Conservation (phyloP, 2,888 invertebrate genomes). For the Blastobasis lacticolella region DNA sequence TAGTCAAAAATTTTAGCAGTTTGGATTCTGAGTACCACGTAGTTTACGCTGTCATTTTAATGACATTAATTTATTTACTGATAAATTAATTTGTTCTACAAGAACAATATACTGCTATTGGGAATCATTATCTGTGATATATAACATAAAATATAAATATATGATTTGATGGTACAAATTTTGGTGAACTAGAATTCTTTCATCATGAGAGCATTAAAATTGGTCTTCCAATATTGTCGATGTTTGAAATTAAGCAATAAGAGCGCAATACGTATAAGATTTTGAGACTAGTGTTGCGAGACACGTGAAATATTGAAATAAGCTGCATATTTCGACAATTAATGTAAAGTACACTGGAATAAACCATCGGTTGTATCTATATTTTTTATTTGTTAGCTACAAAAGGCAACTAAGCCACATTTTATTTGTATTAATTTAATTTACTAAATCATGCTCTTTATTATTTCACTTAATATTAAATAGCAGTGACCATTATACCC, state of each 20-base stretch:
- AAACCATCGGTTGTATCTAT: no score
- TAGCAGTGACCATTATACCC: background rate
- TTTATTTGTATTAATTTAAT: no score
- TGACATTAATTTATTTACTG: background rate
- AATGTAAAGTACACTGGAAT: no score
- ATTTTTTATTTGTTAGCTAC: no score
- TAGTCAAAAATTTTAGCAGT: slow-evolving; percentile 32
- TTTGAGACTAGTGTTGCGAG: no score
- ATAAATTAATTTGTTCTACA: background rate
- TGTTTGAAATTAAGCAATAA: no score
- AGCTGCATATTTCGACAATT: no score
- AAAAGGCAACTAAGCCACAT: no score
- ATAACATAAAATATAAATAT: background rate
- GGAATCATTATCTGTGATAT: slow-evolving; percentile 9
- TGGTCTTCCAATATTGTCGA: slow-evolving; percentile 3
- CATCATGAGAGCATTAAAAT: background rate
- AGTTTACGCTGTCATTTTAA: background rate
- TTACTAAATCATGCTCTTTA: slow-evolving; percentile 17
- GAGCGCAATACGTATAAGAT: no score
- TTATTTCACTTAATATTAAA: background rate
- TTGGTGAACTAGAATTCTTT: background rate
- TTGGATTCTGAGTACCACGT: slow-evolving; percentile 1
- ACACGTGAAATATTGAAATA: no score
- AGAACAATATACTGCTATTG: background rate
- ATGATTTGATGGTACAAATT: slow-evolving; percentile 6